Conservation (phyloP, 2,113 vertebrate species). For the Lepus americanus region DNA sequence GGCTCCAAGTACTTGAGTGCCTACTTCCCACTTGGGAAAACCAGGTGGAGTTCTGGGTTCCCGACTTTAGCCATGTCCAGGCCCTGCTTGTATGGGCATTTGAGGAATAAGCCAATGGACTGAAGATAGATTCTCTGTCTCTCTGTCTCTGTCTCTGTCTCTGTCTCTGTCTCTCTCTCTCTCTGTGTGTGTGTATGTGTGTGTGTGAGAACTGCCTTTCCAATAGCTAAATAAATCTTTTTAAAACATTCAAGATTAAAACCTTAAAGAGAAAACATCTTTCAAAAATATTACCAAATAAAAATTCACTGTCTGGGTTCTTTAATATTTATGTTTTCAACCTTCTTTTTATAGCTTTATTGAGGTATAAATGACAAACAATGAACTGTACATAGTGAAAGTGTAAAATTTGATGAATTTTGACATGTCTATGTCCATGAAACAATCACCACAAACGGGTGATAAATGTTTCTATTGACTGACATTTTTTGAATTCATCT, state of each 20-base stretch:
- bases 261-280: not conserved
- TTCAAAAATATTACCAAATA: slow-evolving; percentile 55
- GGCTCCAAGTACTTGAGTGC: too few relatives aligned
- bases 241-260: not conserved
- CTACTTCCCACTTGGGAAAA: too few relatives aligned
- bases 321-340: slow-evolving; percentile 39
- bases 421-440: not conserved
- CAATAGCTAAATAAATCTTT: not conserved
- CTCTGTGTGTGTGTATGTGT: too few relatives aligned
- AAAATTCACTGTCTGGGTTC: not conserved
- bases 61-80: too few relatives aligned
- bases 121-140: too few relatives aligned
- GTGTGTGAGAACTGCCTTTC: too few relatives aligned
- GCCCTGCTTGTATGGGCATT: too few relatives aligned
- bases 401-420: not conserved
- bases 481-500: not conserved
- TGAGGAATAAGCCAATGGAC: too few relatives aligned
- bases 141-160: too few relatives aligned
- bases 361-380: not conserved
- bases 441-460: not conserved
- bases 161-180: too few relatives aligned
- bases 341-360: slow-evolving; percentile 35
- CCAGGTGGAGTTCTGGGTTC: too few relatives aligned
- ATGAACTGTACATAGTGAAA: not conserved
- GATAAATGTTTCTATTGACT: not conserved